Evolutionary conservation across 2,888 invertebrate species (phyloP).

Genomic region (Heterodera filipjevi): DNA sequence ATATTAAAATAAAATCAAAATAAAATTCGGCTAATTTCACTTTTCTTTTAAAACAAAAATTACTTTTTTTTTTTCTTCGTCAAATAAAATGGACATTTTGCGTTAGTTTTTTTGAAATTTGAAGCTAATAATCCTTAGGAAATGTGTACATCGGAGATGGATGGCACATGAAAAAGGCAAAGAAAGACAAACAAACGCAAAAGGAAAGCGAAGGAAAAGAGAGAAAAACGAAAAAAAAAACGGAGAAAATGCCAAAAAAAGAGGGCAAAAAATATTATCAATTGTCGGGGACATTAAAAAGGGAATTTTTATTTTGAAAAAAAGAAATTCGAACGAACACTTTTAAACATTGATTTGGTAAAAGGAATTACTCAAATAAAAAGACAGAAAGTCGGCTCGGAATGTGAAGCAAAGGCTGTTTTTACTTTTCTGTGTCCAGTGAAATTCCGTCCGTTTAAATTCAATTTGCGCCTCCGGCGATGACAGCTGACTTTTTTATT

Average conservation of each 20-base stretch:
- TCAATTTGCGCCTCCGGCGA: background rate
- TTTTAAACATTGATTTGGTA: no score
- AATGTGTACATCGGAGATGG: background rate
- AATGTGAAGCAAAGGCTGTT: background rate
- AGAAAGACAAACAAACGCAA: background rate
- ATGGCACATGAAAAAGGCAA: background rate
- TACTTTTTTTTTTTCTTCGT: no score
- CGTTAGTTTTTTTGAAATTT: background rate
- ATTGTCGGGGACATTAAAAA: no score
- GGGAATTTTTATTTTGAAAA: no score
- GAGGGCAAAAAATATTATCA: no score
- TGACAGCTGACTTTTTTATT: background rate
- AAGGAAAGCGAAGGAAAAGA: background rate
- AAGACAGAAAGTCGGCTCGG: background rate
- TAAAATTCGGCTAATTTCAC: no score
- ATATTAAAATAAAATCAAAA: no score
- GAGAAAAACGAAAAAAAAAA: background rate
- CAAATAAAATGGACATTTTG: background rate
- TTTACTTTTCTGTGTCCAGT: background rate
- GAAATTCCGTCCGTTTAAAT: background rate
- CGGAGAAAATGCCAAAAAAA: no score
- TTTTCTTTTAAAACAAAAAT: no score
- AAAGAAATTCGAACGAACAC: no score
- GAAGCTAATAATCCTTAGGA: background rate
- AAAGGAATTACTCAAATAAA: background rate